Evolutionary conservation across 2,888 invertebrate genomes (phyloP), one percentile per base, ranked within the genome.

Genomic region (Machimus atricapillus): DNA sequence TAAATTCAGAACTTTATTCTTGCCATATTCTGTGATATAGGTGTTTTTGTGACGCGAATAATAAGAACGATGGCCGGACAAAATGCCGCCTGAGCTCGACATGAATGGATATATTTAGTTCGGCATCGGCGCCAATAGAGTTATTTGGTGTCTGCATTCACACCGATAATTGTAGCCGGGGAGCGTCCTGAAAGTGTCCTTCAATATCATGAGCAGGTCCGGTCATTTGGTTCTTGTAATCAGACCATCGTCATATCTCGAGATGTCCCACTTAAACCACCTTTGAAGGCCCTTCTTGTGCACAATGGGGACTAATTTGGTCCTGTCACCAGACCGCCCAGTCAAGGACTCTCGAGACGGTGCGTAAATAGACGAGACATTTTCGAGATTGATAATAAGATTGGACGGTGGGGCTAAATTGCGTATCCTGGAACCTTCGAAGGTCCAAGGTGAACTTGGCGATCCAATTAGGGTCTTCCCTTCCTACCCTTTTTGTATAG

Each of bases 281-380:
- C 78, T 78, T 43, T 78, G 78, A 78, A 43, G 23, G 43, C 27
- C 40, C 40, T 78, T 78, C 27, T 40, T 1, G 14, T 0, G 16
- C 40, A 78, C 37, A 78, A 78, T 78, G 14, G 43, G 40, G 78
- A 43, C 37, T 78, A 78, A 78, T 78, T 78, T 78, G 78, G 37
- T 23, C 78, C 40, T 78, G 78, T 78, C 78, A 78, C 46, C 43
- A 40, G 37, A 23, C 78, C 46, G 43, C 23, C 78, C 37, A 23
- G 66, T 66, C 66, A 9, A 78, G 78, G 1, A 37, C 78, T 27
- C 66, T 37, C 76, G 8, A 19, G 76, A 19, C 74, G 5, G 31
- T 23, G 14, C 43, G 43, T 78, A 40, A 78, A 78, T 78, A 78
- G 78, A 37, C 40, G 12, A 78, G 78, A 78, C 43, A 37, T 43